Base-by-base conservation (phyloP, 2,797 vertebrate species). In the Rhynchonycteris naso region DNA sequence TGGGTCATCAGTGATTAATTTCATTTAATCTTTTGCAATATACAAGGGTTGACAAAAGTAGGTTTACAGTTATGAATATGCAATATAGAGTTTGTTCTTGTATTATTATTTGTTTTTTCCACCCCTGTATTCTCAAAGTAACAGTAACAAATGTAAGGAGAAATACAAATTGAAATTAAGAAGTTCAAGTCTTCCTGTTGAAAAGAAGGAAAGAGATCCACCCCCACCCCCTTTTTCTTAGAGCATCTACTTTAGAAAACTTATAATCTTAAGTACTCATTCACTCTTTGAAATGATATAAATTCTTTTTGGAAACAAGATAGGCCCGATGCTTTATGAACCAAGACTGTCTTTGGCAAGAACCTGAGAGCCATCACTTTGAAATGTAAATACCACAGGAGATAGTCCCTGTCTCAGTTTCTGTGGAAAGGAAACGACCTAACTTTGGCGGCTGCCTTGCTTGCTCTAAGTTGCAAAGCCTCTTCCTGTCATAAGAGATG, bases 251-350 rank as follows among this genome's bases (percentile, higher is more conserved):
- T 66, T 81, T 24, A 75, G 52, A 58, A 88, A 92, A 66, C 3
- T 35, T 72, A 2, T n/a, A 74, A 52, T 52, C 52, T 12, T 16
- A 61, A 83, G n/a, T 63, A 24, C 10, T 78, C 47, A 63, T 12
- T 90, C 22, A 28, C 14, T 93, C 50, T 78, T 88, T 95, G 72
- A 94, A 63, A 63, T 69, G 18, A 72, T 30, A 61, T 33, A 95
- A 26, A 75, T 71, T 28, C 5, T 61, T 89, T 91, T 86, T 50
- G n/a, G 78, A 95, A 92, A 92, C 28, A 52, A 68, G 35, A 43
- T 61, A 66, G 79, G 15, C 16, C 28, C 61, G 52, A 28, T 54
- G 38, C 30, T 50, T 66, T 66, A n/a, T 88, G 26, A 71, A 30
- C 28, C 28, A 88, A 26, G 65, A 74, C n/a, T 28, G 7, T 93